phyloP scores from a whole-genome alignment of 2,113 vertebrate genomes.

The Uria aalge region DNA sequence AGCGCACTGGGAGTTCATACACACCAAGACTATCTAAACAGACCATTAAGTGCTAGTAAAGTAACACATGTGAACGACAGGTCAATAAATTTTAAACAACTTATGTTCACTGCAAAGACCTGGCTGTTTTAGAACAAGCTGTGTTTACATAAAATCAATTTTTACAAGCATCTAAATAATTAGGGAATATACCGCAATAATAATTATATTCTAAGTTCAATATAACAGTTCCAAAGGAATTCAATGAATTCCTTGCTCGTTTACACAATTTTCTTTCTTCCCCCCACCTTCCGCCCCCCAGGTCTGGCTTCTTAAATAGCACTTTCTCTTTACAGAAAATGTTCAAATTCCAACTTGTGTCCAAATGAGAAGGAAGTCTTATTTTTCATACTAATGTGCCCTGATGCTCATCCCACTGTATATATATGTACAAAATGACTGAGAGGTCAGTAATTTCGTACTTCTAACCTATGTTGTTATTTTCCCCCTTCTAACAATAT shows the following conservation, averaged over 20 bases:
- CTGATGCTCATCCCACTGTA: not conserved
- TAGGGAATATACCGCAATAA: conserved; percentile 57
- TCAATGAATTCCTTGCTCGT: conserved; percentile 8
- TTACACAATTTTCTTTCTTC: not conserved
- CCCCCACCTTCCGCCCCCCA: not conserved
- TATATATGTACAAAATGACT: not conserved
- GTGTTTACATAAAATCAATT: conserved; percentile 83
- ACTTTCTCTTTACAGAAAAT: not conserved
- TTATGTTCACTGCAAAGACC: conserved; percentile 66
- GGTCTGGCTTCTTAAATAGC: not conserved
- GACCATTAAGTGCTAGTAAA: conserved; percentile 81
- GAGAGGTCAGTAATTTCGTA: not conserved
- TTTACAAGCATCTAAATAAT: conserved; percentile 79
- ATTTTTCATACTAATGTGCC: not conserved
- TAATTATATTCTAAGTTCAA: conserved; percentile 46
- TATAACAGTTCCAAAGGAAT: conserved; percentile 13
- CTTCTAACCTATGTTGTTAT: not conserved
- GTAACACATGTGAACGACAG: conserved; percentile 78
- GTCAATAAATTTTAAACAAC: conserved; percentile 79
- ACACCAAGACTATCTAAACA: conserved; percentile 81
- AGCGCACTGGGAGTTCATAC: conserved; percentile 72
- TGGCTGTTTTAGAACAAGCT: conserved; percentile 54
- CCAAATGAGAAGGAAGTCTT: not conserved
- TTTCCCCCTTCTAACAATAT: not conserved
- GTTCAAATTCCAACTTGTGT: not conserved